Evolutionary conservation across 64 coral and sea anemone species (phyloP), one percentile per base, ranked within the genome.

Genomic region (Actinia tenebrosa): DNA sequence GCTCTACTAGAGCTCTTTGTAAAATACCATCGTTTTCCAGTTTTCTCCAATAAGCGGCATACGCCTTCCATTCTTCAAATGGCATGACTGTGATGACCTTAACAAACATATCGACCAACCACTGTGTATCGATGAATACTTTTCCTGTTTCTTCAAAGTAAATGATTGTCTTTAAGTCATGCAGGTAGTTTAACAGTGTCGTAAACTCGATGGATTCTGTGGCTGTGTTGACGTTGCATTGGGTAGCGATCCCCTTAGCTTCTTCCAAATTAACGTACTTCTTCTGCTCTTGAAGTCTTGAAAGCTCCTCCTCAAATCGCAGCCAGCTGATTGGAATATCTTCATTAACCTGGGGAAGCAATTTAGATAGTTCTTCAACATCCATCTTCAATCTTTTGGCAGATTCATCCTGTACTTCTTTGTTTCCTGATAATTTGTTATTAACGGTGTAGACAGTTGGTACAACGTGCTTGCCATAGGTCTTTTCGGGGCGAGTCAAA

Each of bases 11-110:
- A 8, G 79, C 27, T 62, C 54, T 61, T 6, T 82, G 19, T 3
- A 92, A 56, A 13, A 92, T 17, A 64, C 91, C 91, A 0, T 89
- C 6, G 7, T 8, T 56, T 75, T 93, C 88, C 14, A 93, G 88
- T 62, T 75, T 64, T 30, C 23, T 84, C 91, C 91, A 92, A 14
- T 68, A 22, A 44, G 20, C 42, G 1, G 7, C 7, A 45, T 81
- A 64, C 27, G 20, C 43, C 13, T 89, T 30, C 63, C 80, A 54
- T 20, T 64, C 11, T 22, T 89, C 71, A 22, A 18, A 46, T 25
- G 87, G 92, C 56, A 86, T 23, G 10, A 93, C 77, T 56, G 92
- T 89, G 45, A 93, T 93, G 1, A 93, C 87, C 17, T 83, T 80
- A 14, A 86, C 89, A 6, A 93, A 83, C 18, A 93, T 61, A 43